A percentile compares a stretch with the other conserved stretches of the same genome.
Evolutionary conservation across 1,140 invertebrate genomes (phyloP).

Genomic region (Scaptomyza pallida): DNA sequence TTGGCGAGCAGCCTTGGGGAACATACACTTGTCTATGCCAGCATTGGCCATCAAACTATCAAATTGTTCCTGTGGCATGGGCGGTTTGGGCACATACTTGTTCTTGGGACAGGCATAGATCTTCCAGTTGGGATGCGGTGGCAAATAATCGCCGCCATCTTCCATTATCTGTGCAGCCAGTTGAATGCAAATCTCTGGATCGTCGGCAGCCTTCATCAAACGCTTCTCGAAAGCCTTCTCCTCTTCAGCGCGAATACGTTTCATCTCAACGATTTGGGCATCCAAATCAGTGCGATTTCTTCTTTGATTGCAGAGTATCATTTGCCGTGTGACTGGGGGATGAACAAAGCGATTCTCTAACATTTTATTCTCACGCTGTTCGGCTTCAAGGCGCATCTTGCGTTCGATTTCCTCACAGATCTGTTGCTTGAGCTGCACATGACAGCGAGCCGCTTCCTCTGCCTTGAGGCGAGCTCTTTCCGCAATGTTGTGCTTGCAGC

Average conservation of each 20-base stretch:
- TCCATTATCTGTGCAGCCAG: slow-evolving; percentile 57
- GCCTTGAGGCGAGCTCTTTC: slow-evolving; percentile 43
- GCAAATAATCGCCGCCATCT: slow-evolving; percentile 57
- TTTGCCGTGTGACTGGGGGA: slow-evolving; percentile 53
- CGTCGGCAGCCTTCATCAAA: slow-evolving; percentile 57
- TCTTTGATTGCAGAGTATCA: slow-evolving; percentile 38
- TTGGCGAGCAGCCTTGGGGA: slow-evolving; percentile 29
- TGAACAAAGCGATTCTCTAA: slow-evolving; percentile 72
- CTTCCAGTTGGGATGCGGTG: slow-evolving; percentile 73
- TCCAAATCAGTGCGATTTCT: slow-evolving; percentile 56
- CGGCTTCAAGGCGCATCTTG: slow-evolving; percentile 50
- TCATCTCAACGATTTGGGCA: slow-evolving; percentile 66
- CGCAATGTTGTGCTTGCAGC: slow-evolving; percentile 67
- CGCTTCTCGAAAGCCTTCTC: slow-evolving; percentile 48
- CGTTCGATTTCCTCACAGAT: slow-evolving; percentile 70
- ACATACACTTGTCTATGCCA: slow-evolving; percentile 43
- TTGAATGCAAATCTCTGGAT: slow-evolving; percentile 57
- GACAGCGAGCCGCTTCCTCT: slow-evolving; percentile 51
- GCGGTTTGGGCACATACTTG: slow-evolving; percentile 42
- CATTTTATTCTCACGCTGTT: slow-evolving; percentile 66
- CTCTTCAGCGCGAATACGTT: slow-evolving; percentile 64
- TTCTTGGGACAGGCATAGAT: slow-evolving; percentile 59
- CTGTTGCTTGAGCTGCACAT: slow-evolving; percentile 58
- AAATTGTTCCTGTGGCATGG: slow-evolving; percentile 26
- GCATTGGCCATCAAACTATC: slow-evolving; percentile 17